Percentiles rank a stretch among this genome's conserved stretches.
phyloP scores from a whole-genome alignment of 2,797 vertebrate genomes.

The Phrynocephalus vlangalii region DNA sequence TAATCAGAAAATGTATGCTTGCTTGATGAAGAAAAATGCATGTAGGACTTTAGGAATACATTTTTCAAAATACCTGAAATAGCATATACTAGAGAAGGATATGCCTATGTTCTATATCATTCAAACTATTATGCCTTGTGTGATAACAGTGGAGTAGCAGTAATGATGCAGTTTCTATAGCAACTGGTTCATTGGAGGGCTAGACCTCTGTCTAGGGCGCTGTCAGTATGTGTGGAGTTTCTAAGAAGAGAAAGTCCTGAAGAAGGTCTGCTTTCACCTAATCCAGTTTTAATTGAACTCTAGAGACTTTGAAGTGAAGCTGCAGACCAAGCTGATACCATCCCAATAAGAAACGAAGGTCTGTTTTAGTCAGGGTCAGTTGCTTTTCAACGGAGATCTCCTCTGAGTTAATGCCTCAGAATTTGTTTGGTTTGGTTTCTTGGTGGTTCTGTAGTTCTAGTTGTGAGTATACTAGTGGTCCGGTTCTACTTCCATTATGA shows the following conservation, averaged over 20 bases:
- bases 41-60: slow-evolving; percentile 21
- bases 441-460: slow-evolving; percentile 37
- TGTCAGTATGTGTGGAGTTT: slow-evolving; percentile 79
- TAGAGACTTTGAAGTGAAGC: slow-evolving; percentile 97
- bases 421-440: slow-evolving; percentile 58
- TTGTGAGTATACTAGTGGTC: slow-evolving; percentile 51
- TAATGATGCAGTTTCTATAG: slow-evolving; percentile 80
- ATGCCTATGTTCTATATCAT: slow-evolving; percentile 63
- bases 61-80: slow-evolving; percentile 34
- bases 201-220: slow-evolving; percentile 81
- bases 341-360: slow-evolving; percentile 72
- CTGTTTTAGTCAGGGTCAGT: slow-evolving; percentile 81
- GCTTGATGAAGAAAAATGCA: slow-evolving; percentile 1
- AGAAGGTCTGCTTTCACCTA: slow-evolving; percentile 86
- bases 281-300: slow-evolving; percentile 99
- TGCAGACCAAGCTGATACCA: slow-evolving; percentile 82
- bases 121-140: slow-evolving; percentile 65
- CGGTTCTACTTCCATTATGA: fast-evolving
- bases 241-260: slow-evolving; percentile 78
- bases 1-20: not conserved
- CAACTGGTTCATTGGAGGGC: slow-evolving; percentile 79
- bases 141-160: slow-evolving; percentile 69
- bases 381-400: slow-evolving; percentile 75
- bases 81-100: slow-evolving; percentile 44
- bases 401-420: slow-evolving; percentile 82